Conservation (phyloP, 2,113 vertebrate species). For the Pteropus alecto region DNA sequence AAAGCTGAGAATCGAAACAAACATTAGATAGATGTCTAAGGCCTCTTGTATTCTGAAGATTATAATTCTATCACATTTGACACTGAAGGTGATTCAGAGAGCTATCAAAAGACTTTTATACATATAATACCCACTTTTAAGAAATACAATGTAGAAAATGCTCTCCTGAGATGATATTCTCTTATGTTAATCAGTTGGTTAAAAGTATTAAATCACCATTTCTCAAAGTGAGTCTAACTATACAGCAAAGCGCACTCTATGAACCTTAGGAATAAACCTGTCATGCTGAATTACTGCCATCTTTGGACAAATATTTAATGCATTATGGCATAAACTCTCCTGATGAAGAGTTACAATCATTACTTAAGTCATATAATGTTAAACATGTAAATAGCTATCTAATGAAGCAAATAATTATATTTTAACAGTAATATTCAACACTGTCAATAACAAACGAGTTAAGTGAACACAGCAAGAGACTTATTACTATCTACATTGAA, state of each 20-base stretch:
- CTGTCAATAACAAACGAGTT: not conserved
- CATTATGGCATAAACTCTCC: not conserved
- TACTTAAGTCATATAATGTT: not conserved
- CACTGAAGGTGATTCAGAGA: not conserved
- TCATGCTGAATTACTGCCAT: not conserved
- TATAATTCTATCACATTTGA: not conserved
- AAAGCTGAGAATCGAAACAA: not conserved
- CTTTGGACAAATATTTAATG: slow-evolving; percentile 4
- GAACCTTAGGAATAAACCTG: not conserved
- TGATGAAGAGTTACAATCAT: not conserved
- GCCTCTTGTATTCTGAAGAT: not conserved
- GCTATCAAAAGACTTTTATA: not conserved
- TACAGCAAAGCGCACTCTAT: not conserved
- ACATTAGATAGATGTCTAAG: not conserved
- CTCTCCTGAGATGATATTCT: not conserved
- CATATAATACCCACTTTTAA: not conserved
- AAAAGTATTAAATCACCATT: not conserved
- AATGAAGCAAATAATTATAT: not conserved
- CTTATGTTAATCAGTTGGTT: not conserved
- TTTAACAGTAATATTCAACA: not conserved
- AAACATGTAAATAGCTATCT: not conserved
- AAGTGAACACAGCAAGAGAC: not conserved
- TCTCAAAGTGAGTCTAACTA: not conserved
- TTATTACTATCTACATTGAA: not conserved
- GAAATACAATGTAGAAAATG: not conserved